phyloP scores from a whole-genome alignment of 2,113 vertebrate species.

The Chloropsis cyanopogon region DNA sequence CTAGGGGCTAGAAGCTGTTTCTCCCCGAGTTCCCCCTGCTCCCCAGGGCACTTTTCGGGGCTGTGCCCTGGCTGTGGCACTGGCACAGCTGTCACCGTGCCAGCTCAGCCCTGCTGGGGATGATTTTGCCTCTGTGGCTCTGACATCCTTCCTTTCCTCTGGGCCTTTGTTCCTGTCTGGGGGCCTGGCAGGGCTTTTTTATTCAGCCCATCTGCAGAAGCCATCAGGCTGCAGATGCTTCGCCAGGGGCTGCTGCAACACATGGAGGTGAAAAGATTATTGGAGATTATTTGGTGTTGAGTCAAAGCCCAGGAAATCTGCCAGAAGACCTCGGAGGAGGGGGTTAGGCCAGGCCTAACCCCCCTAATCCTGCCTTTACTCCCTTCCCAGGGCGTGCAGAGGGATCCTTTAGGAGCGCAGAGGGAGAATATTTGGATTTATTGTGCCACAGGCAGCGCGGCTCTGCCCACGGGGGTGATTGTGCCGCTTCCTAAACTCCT shows the following conservation, averaged over 20 bases:
- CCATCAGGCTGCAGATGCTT: conserved; percentile 39
- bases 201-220: conserved; percentile 5
- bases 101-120: rapidly evolving
- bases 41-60: neutral
- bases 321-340: neutral
- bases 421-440: no score
- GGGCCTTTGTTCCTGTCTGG: neutral
- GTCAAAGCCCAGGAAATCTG: neutral
- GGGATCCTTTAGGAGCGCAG: no score
- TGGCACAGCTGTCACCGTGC: neutral
- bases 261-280: neutral
- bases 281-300: neutral
- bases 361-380: no score
- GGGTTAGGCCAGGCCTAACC: no score
- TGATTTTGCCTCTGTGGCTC: neutral
- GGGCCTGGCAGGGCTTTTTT: neutral
- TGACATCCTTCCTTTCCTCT: neutral
- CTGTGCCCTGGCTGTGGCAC: no score
- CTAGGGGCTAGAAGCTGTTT: no score
- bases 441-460: no score
- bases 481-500: no score
- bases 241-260: neutral
- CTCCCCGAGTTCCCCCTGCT: no score
- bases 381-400: no score
- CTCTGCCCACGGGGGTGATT: no score